Evolutionary conservation across 2,888 invertebrate genomes (phyloP).

Genomic region (Catocala sponsa): DNA sequence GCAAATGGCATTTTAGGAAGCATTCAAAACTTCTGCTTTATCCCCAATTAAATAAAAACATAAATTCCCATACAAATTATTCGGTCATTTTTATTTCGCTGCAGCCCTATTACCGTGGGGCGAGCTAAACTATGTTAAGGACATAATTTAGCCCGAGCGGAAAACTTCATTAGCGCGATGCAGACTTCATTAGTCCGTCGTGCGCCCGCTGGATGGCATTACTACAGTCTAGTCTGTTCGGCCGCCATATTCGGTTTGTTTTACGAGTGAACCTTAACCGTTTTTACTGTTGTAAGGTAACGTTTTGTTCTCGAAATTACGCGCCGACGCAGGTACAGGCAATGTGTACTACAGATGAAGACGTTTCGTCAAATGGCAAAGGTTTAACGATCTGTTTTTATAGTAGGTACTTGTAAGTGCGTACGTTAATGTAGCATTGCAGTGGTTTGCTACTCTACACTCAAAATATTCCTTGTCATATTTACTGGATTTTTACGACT

Average conservation of each 20-base stretch:
- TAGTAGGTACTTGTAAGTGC: constrained; percentile 7
- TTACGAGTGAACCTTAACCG: constrained; percentile 37
- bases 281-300: constrained; percentile 42
- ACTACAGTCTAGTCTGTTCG: constrained; percentile 4
- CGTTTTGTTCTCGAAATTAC: constrained; percentile 21
- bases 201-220: constrained; percentile 23
- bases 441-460: neutral
- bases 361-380: constrained; percentile 7
- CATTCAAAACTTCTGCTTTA: neutral
- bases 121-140: constrained; percentile 27
- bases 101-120: constrained; percentile 13
- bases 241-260: constrained; percentile 38
- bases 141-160: constrained; percentile 32
- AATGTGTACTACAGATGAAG: constrained; percentile 21
- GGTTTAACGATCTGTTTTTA: constrained; percentile 18
- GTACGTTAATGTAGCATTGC: neutral
- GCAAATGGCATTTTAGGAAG: too few species aligned
- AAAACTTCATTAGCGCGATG: constrained; percentile 41
- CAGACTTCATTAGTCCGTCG: constrained; percentile 37
- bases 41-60: neutral
- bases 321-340: constrained; percentile 15
- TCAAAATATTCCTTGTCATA: too few species aligned
- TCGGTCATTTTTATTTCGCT: constrained; percentile 6
- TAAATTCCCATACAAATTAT: constrained; percentile 7
- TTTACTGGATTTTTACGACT: too few species aligned